Base-by-base conservation (phyloP, 2,888 invertebrate species). In the Mythimna lalbum region DNA sequence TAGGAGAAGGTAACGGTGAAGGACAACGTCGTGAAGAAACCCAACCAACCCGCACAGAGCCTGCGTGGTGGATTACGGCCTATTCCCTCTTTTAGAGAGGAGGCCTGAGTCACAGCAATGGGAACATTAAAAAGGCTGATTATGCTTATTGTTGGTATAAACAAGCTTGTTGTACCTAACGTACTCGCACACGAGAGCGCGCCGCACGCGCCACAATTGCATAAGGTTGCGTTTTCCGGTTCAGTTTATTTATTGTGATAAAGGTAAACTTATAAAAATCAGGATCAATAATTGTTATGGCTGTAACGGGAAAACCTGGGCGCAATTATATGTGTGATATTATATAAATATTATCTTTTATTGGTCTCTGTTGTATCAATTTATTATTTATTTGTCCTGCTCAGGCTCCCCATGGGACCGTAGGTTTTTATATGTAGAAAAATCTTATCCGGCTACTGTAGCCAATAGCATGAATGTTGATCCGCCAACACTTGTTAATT, bases 201-300 rank as follows among this genome's bases (percentile, higher is more conserved):
- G 39, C 27, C 31, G 57, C 68, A 66, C 60, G 50, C 23, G 70
- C 43, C 55, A 50, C 52, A 61, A 72, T 73, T 81, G 50, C 67
- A 73, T 78, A 78, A 73, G 36, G 33, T 69, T 52, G 6, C 31
- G 55, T 75, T 81, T 82, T 73, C 83, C 76, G 66, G 64, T 70
- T 69, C 10, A 47, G 53, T 70, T 31, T 62, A 69, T 70, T 31
- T 62, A 69, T 65, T 60, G 10, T 59, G 39, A 74, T 63, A 61
- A 60, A 33, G 39, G 63, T 57, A 17, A 62, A 65, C 52, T 31
- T 57, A 52, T 68, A 69, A 81, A 83, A 83, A 81, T 63, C 63
- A 43, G 64, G 27, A 59, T 60, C 59, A 57, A 50, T 43, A 62
- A 80, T 83, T 80, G 53, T 69, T 64, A 57, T 52, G 23, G 27